Base-by-base conservation (phyloP, 1,140 invertebrate genomes). In the Wasmannia auropunctata region DNA sequence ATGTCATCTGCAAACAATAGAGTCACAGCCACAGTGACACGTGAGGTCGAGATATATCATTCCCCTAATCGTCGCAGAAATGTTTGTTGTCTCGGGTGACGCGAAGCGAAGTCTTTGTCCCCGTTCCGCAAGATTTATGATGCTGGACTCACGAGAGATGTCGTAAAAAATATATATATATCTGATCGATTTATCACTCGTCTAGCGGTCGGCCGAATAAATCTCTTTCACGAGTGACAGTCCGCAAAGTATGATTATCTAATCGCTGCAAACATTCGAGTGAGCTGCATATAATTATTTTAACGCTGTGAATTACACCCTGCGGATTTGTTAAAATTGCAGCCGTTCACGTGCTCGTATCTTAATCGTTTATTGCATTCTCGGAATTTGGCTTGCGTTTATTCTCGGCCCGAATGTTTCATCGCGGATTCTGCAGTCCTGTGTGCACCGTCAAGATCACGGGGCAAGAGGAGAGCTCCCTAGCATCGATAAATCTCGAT, bases 91-190 rank as follows among this genome's bases (percentile, higher is more conserved):
- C 49, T 56, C 14, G 19, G 31, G 3, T 75, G 49, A 56, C 6
- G 7, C 49, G 34, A 58, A 75, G 7, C 49, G 34, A 58, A 75
- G n/a, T 75, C n/a, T 75, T 75, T 56, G 70, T 75, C 34, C 51
- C 22, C 8, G 31, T 75, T 75, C 16, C 14, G 14, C 31, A 3
- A 75, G 16, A 75, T 75, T 75, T 75, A 75, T 40, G 34, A 25
- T 3, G 34, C 28, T 56, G n/a, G 14, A 75, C 28, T 58, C n/a
- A 40, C 34, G 16, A 8, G 62, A 11, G n/a, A 19, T 25, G 51
- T 58, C 22, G 34, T 22, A 25, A 75, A 37, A 37, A 46, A 46
- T n/a, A n/a, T n/a, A n/a, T n/a, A n/a, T n/a, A 34, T 51, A 51
- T 25, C 8, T 58, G 34, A 75, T 58, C 51, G 72, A 58, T 75